A percentile compares a stretch with the other conserved stretches of the same genome.
Conservation (phyloP, 2,113 vertebrate species). For the Coracopsis vasa region DNA sequence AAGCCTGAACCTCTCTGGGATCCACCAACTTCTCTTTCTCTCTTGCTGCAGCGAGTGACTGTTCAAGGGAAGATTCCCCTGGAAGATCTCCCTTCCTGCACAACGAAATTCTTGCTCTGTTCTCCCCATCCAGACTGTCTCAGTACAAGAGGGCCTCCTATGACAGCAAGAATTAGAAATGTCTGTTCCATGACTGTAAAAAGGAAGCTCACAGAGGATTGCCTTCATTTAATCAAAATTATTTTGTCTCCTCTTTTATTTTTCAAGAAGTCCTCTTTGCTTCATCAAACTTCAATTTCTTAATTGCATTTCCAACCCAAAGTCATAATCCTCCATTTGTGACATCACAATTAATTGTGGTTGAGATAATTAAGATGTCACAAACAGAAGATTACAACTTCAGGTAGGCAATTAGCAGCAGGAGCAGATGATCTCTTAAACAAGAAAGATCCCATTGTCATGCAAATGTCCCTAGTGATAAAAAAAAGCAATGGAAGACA, state of each 20-base stretch:
- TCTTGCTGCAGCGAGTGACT: neutral
- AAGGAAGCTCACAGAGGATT: neutral
- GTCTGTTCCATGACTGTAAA: neutral
- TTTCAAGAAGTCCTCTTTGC: neutral
- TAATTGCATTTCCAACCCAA: neutral
- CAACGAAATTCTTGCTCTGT: neutral
- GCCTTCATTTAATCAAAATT: neutral
- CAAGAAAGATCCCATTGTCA: conserved; percentile 59
- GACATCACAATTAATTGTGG: conserved; percentile 23
- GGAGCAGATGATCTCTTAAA: conserved; percentile 44
- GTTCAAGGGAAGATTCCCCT: neutral
- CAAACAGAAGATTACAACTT: conserved; percentile 52
- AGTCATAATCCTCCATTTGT: conserved; percentile 34
- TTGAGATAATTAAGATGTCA: conserved; percentile 49
- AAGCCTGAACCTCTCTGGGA: neutral
- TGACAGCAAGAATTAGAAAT: neutral
- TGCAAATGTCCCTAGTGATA: conserved; percentile 51
- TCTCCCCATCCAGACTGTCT: neutral
- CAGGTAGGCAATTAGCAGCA: conserved; percentile 59
- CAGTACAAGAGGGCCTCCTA: neutral
- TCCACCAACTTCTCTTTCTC: accelerated
- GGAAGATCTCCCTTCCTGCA: neutral
- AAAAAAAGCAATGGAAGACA: conserved; percentile 37
- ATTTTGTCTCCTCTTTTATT: neutral
- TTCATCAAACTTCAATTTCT: neutral